phyloP scores from a whole-genome alignment of 2,888 invertebrate genomes.

The Agriopis aurantiaria region DNA sequence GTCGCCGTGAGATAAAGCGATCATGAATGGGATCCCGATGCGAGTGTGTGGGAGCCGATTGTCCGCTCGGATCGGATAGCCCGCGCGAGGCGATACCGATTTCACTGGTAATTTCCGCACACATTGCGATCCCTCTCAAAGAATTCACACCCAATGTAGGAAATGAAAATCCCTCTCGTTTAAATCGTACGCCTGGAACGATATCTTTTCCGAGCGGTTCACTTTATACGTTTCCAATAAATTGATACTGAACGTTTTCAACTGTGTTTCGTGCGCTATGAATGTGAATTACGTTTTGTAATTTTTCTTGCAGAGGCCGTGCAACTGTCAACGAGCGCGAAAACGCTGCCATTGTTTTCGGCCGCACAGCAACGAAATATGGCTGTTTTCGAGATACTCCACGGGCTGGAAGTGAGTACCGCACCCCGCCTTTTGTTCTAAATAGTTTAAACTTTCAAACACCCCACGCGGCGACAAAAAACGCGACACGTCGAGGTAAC shows the following conservation, averaged over 20 bases:
- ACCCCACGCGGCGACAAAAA: constrained; percentile 52
- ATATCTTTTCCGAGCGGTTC: constrained; percentile 53
- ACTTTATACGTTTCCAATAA: constrained; percentile 44
- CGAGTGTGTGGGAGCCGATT: constrained; percentile 47
- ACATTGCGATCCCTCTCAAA: constrained; percentile 63
- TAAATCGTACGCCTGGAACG: constrained; percentile 66
- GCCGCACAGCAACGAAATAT: constrained; percentile 96
- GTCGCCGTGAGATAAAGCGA: constrained; percentile 37
- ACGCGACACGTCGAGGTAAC: constrained; percentile 44
- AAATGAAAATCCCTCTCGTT: constrained; percentile 76
- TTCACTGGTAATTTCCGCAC: constrained; percentile 76
- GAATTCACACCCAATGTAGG: constrained; percentile 64
- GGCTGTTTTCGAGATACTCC: constrained; percentile 98
- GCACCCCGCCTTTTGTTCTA: constrained; percentile 58
- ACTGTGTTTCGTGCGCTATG: constrained; percentile 37
- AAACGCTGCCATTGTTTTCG: constrained; percentile 97
- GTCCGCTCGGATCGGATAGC: constrained; percentile 57
- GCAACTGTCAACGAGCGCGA: constrained; percentile 95
- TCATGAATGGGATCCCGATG: constrained; percentile 44
- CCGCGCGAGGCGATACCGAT: constrained; percentile 64
- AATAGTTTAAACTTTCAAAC: constrained; percentile 45
- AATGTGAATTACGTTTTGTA: constrained; percentile 50
- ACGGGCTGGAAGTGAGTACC: constrained; percentile 95
- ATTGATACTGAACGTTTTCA: constrained; percentile 40
- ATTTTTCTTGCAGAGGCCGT: constrained; percentile 91